A percentile compares a stretch with the other conserved stretches of the same genome.
These are phyloP conservation scores for Tachina lurida DNA, from an alignment of 2,888 invertebrate species.

Conservation along the genomic window DNA sequence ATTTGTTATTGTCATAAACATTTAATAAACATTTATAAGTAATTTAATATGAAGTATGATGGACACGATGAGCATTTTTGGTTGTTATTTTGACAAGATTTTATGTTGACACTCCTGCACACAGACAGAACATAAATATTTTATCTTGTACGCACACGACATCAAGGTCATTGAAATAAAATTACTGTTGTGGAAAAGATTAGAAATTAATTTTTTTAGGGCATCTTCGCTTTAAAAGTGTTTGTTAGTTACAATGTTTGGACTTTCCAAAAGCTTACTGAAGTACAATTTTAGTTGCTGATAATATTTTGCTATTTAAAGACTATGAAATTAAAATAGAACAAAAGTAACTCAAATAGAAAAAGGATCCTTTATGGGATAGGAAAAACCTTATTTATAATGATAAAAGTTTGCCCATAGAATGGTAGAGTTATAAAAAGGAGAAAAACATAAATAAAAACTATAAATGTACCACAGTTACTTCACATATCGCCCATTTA, in stretches of 20 bases:
- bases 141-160: conserved; percentile 16
- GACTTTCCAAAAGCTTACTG: not conserved
- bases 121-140: conserved; percentile 33
- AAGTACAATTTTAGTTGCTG: not conserved
- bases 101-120: not conserved
- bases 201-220: conserved; percentile 5
- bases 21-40: conserved; percentile 17
- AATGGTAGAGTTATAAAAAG: too few species aligned
- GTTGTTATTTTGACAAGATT: not conserved
- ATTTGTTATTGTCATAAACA: conserved; percentile 28
- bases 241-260: not conserved
- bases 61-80: conserved; percentile 1
- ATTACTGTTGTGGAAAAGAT: conserved; percentile 17
- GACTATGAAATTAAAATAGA: not conserved
- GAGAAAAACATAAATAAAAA: too few species aligned
- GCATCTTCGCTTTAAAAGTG: not conserved
- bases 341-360: too few species aligned
- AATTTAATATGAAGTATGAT: conserved; percentile 15
- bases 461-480: too few species aligned
- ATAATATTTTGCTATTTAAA: not conserved
- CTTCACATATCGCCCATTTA: too few species aligned
- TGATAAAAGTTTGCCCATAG: too few species aligned
- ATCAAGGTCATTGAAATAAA: conserved; percentile 35
- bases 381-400: too few species aligned
- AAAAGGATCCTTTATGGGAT: too few species aligned